Evolutionary conservation across 2,888 invertebrate genomes (phyloP).

Genomic region (Dichetophora obliterata): DNA sequence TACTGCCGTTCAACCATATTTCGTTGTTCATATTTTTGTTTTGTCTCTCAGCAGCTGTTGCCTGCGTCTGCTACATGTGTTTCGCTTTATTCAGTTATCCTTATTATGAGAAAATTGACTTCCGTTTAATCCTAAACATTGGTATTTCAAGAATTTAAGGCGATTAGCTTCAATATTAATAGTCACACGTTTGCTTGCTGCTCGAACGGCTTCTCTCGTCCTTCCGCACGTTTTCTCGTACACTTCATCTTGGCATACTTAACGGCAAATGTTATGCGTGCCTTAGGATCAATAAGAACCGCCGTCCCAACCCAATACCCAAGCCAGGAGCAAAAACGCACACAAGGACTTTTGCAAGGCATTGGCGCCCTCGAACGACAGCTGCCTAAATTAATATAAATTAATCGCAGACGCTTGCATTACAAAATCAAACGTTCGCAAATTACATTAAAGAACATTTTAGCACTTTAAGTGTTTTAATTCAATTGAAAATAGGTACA

Average conservation of each 20-base stretch:
- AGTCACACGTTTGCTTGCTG: conserved; percentile 39
- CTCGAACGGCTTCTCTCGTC: conserved; percentile 47
- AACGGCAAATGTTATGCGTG: not conserved
- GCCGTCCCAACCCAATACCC: conserved; percentile 53
- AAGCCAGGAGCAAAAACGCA: conserved; percentile 37
- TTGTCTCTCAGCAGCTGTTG: not conserved
- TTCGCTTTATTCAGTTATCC: conserved; percentile 30
- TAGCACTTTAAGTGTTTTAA: conserved; percentile 35
- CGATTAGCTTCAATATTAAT: conserved; percentile 51
- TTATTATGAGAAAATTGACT: conserved; percentile 50
- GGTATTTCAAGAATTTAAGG: conserved; percentile 48
- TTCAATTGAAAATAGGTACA: conserved; percentile 16
- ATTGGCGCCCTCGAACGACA: conserved; percentile 34
- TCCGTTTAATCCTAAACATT: conserved; percentile 45
- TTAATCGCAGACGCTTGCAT: conserved; percentile 55
- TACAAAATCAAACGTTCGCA: conserved; percentile 46
- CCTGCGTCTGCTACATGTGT: no score
- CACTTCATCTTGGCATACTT: not conserved
- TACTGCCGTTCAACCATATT: not conserved
- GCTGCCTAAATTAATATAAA: conserved; percentile 55
- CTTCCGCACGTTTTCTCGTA: conserved; percentile 32
- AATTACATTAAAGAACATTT: conserved; percentile 36
- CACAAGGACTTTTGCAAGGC: not conserved
- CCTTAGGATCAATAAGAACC: conserved; percentile 49
- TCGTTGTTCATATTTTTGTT: not conserved